Conservation (phyloP, 2,113 vertebrate species). For the Brachirus orientalis region DNA sequence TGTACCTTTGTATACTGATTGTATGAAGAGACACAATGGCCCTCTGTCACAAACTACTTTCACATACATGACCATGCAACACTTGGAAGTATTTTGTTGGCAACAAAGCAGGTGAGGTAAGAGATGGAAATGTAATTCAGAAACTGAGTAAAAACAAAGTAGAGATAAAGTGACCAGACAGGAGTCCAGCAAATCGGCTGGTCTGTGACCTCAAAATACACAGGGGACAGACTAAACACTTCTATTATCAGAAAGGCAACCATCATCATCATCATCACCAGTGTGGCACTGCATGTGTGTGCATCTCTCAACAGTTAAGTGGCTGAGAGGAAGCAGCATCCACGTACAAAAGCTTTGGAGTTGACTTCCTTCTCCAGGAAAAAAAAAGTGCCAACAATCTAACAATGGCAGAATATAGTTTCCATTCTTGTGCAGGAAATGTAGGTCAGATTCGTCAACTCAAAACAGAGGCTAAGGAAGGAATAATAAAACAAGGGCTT, state of each 20-base stretch:
- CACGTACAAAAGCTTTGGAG: constrained; percentile 48
- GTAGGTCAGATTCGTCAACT: constrained; percentile 34
- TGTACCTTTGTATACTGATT: constrained; percentile 22
- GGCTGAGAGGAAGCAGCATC: constrained; percentile 34
- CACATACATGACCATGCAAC: constrained; percentile 44
- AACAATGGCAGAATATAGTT: constrained; percentile 69
- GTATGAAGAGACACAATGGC: constrained; percentile 27
- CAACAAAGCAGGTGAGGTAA: constrained; percentile 56
- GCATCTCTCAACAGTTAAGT: background rate
- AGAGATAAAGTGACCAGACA: constrained; percentile 21
- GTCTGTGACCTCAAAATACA: constrained; percentile 38
- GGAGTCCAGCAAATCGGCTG: constrained; percentile 17
- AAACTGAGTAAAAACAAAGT: constrained; percentile 39
- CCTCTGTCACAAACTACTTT: constrained; percentile 59
- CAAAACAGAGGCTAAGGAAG: constrained; percentile 29
- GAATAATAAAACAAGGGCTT: constrained; percentile 14
- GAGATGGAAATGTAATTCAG: constrained; percentile 41
- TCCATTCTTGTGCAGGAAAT: constrained; percentile 53
- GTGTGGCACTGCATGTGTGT: constrained; percentile 16
- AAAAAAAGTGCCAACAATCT: constrained; percentile 35
- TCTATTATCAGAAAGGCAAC: constrained; percentile 54
- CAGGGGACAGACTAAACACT: constrained; percentile 61
- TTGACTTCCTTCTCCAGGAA: constrained; percentile 47
- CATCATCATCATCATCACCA: constrained; percentile 1
- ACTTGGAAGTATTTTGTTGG: constrained; percentile 42